Percentiles rank a stretch among this genome's conserved stretches.
Evolutionary conservation across 2,113 vertebrate genomes (phyloP).

Genomic region (Zosterops hypoxanthus): DNA sequence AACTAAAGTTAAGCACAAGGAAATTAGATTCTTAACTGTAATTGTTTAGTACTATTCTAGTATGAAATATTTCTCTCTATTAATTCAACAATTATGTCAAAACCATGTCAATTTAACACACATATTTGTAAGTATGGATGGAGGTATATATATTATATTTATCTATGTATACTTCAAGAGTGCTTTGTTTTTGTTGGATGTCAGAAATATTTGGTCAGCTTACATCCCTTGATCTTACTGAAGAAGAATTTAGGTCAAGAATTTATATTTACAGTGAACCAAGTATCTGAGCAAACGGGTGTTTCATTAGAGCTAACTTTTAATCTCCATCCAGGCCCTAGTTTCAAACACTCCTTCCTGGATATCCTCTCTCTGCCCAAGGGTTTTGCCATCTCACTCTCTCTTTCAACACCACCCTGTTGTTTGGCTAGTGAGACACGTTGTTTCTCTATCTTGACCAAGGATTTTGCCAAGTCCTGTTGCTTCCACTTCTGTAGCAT

Average conservation of each 20-base stretch:
- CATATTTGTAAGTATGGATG: not conserved
- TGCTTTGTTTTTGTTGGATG: not conserved
- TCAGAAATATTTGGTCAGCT: not conserved
- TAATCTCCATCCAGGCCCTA: slow-evolving; percentile 17
- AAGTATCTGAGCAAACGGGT: not conserved
- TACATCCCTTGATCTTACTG: not conserved
- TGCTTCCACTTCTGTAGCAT: slow-evolving; percentile 64
- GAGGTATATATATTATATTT: not conserved
- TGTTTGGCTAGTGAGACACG: not conserved
- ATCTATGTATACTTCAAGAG: not conserved
- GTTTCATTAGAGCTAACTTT: slow-evolving; percentile 16
- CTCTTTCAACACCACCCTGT: slow-evolving; percentile 30
- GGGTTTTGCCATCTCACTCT: slow-evolving; percentile 41
- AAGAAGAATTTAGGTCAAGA: not conserved
- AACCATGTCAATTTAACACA: not conserved
- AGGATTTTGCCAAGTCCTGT: slow-evolving; percentile 57
- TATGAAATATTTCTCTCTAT: not conserved
- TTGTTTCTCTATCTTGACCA: slow-evolving; percentile 18
- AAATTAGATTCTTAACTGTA: not conserved
- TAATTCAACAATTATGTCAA: not conserved
- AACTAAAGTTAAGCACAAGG: not conserved
- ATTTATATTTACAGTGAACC: not conserved
- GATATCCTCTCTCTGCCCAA: slow-evolving; percentile 43
- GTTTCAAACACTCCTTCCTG: slow-evolving; percentile 15
- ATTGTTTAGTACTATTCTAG: not conserved